Evolutionary conservation across 1,140 invertebrate species (phyloP), one percentile per base, ranked within the genome.

Genomic region (Teleogryllus occipitalis): DNA sequence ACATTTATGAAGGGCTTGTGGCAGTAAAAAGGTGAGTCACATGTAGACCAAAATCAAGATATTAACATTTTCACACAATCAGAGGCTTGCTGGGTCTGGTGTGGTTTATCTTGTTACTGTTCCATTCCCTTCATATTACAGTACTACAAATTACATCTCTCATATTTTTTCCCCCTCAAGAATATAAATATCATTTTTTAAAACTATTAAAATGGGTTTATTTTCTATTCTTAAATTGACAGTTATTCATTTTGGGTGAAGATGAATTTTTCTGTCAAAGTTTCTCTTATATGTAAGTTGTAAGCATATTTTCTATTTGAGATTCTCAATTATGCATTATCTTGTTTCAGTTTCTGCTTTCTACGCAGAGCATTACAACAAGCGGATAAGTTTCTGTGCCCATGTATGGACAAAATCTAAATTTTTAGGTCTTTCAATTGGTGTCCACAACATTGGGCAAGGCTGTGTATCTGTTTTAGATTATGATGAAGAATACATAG

Each of bases 391-490:
- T 85, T 96, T 98, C 86, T 93, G 94, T 84, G 96, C 96, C 8
- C 96, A 96, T 84, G 96, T 99, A 75, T 99, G 96, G 93, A 99
- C 97, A 21, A 99, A 98, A 87, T 98, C 97, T 81, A 98, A 98
- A 88, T 99, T 99, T 87, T 90, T 99, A 54, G 97, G 98, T 0
- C 89, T 99, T 65, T 98, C 96, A 21, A 96, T 99, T 82, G 97
- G 94, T 10, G 95, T 96, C 1, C 94, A 96, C 82, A 95, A 96
- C 85, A 93, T 96, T 48, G 95, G 95, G 7, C 90, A 92, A 82
- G 94, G 96, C 3, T 90, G 91, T 76, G 92, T 99, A 8, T 93
- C 91, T 21, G 87, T 98, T 7, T 85, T 97, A 75, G 92, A 97
- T 79, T 89, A 92, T 82, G 93, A 93, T 79, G 97, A 98, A 86